Base-by-base conservation (phyloP, 2,888 invertebrate genomes). In the Autographa gamma region DNA sequence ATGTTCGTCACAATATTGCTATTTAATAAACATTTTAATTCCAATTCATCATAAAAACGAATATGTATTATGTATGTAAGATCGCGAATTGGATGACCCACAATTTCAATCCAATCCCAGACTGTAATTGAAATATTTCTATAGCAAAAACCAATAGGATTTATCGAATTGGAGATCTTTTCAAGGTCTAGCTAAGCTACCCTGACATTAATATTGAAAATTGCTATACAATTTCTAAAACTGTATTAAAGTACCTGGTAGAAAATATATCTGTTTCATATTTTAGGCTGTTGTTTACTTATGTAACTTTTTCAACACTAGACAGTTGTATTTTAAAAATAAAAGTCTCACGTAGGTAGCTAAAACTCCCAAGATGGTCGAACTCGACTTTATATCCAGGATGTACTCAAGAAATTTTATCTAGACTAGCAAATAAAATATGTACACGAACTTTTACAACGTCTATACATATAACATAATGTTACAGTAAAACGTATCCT, bases 401-500 rank as follows among this genome's bases (percentile, higher is more conserved):
- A 8, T 4, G 16, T 14, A 43, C 43, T 43, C 43, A 43, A 43
- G 48, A 48, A 48, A 48, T 48, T 48, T 48, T 56, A 56, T 56
- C 13, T 56, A 56, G 5, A 13, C 11, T 56, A 19, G 54, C 13
- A 19, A 56, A 25, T 25, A 56, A 56, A 56, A 56, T 56, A 56
- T 25, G 54, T 19, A 19, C 25, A 56, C 2, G 19, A 56, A 25
- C 38, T 56, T 56, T 56, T 56, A 56, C 25, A 56, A 11, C 54
- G 19, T 59, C 58, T 14, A 1, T 16, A 41, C n/a, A 48, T 48
- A 48, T 6, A 31, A 52, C n/a, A 58, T 52, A 38, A 52, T 56
- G 65, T 34, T n/a, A 43, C 63, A 80, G 70, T 76, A 76, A 58
- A 43, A 3, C 59, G 71, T 71, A 52, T 62, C 60, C 18, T 61